Evolutionary conservation across 2,113 vertebrate species (phyloP), one percentile per base, ranked within the genome.

Genomic region (Hippocampus guttulatus): DNA sequence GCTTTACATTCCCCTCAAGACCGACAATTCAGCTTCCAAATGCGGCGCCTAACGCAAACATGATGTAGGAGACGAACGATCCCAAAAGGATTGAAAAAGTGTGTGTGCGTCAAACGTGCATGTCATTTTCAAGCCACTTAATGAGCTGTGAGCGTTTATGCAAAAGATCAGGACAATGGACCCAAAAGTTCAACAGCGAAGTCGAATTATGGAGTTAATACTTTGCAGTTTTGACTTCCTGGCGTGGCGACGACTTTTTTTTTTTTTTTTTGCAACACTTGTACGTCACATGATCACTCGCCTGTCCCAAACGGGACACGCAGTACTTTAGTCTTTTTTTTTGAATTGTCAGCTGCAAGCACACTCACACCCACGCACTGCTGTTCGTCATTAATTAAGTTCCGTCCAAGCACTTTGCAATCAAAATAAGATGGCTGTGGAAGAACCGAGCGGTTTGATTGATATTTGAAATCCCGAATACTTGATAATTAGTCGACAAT

Each of bases 1-100:
- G 81, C 72, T 87, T 81, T 80, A 86, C 80, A 75, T 85, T 88
- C 85, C 85, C 81, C 78, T 64, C 18, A 84, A 85, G 78, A 81
- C 78, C 73, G 78, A 87, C 77, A 87, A 81, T 76, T 81, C 82
- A 11, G 78, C 76, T 84, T 70, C 75, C 85, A 81, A 82, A 88
- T 74, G 81, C 71, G 74, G 74, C 15, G 67, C 81, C 80, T 81
- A 84, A 87, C 79, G 83, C 69, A 84, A 88, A 89, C 83, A 83
- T 86, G 70, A 85, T 87, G 82, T 87, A 67, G 77, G 71, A 77
- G 78, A 78, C 84, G 78, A 71, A 64, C 27, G 51, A 72, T 81
- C 71, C 85, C 74, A 78, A 75, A 74, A 75, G 82, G 76, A 45
- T 66, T 65, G 41, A 64, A 54, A 69, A n/a, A 3, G 7, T 45